Percentiles rank a stretch among this genome's conserved stretches.
These are phyloP conservation scores for Sebastes taczanowskii DNA, from an alignment of 2,797 vertebrate genomes.

Conservation along the genomic window DNA sequence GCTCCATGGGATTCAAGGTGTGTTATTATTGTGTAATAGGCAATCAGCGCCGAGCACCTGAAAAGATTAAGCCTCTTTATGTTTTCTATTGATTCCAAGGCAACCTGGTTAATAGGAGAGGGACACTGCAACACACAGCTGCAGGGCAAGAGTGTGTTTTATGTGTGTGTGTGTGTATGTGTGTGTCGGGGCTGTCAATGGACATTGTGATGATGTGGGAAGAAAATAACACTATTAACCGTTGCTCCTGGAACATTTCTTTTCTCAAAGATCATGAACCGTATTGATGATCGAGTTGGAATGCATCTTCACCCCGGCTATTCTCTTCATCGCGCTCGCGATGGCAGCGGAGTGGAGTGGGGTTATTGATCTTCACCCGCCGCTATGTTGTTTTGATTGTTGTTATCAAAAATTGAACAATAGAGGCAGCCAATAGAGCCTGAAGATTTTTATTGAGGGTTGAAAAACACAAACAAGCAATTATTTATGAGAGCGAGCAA, in stretches of 20 bases:
- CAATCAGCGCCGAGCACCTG: slow-evolving; percentile 81
- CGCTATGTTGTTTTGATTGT: slow-evolving; percentile 68
- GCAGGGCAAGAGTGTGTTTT: slow-evolving; percentile 61
- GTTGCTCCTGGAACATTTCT: slow-evolving; percentile 77
- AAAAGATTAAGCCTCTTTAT: slow-evolving; percentile 84
- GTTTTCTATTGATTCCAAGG: slow-evolving; percentile 82
- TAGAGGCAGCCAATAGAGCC: slow-evolving; percentile 65
- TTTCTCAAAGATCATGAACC: slow-evolving; percentile 80
- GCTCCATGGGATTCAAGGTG: slow-evolving; percentile 66
- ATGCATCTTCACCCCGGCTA: slow-evolving; percentile 69
- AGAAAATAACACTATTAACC: slow-evolving; percentile 79
- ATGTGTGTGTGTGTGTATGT: slow-evolving; percentile 30
- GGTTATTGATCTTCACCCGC: slow-evolving; percentile 74
- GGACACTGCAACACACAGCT: slow-evolving; percentile 68
- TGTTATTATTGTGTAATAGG: slow-evolving; percentile 86
- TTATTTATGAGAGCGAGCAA: slow-evolving; percentile 69
- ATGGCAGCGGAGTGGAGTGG: slow-evolving; percentile 48
- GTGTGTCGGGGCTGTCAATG: slow-evolving; percentile 12
- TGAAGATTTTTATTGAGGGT: slow-evolving; percentile 69
- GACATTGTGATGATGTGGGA: slow-evolving; percentile 37
- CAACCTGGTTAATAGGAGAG: slow-evolving; percentile 80
- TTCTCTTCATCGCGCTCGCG: slow-evolving; percentile 51
- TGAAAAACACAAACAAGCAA: slow-evolving; percentile 75
- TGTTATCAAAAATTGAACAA: slow-evolving; percentile 79
- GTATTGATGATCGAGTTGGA: slow-evolving; percentile 78